A percentile compares a stretch with the other conserved stretches of the same genome.
Evolutionary conservation across 2,888 invertebrate genomes (phyloP).

Genomic region (Thereva nobilitata): DNA sequence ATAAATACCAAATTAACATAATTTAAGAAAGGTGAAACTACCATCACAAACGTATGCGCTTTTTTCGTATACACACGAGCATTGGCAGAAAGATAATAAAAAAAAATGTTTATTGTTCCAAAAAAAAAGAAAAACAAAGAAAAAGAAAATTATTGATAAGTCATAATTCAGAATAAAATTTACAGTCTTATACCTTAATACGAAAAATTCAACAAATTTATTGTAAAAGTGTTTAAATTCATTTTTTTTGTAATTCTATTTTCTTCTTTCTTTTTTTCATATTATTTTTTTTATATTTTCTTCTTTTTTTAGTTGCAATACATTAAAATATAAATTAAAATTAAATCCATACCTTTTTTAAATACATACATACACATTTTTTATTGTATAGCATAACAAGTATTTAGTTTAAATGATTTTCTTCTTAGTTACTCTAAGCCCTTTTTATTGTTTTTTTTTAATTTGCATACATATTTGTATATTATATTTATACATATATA

Average conservation of each 20-base stretch:
- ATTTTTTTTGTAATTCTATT: constrained; percentile 15
- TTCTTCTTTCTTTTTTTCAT: constrained; percentile 3
- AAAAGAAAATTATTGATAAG: not conserved
- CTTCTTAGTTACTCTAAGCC: constrained; percentile 15
- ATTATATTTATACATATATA: no score
- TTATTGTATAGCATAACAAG: constrained; percentile 9
- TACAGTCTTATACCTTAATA: constrained; percentile 36
- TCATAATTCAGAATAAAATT: constrained; percentile 21
- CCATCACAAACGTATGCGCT: no score
- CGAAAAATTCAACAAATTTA: constrained; percentile 33
- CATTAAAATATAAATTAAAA: no score
- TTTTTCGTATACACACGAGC: no score
- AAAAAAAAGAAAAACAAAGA: constrained; percentile 3
- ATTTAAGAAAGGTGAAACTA: no score
- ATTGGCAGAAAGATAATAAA: not conserved
- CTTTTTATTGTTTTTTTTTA: no score
- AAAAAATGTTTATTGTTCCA: constrained; percentile 2
- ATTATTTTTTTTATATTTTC: not conserved
- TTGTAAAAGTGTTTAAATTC: constrained; percentile 31
- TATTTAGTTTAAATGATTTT: constrained; percentile 15
- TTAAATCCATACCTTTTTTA: constrained; percentile 6
- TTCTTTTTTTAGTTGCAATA: not conserved
- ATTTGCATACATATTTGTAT: no score
- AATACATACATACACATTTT: constrained; percentile 18
- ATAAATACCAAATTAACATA: no score